phyloP scores from a whole-genome alignment of 1,140 invertebrate genomes.

The Drosophila repletoides region DNA sequence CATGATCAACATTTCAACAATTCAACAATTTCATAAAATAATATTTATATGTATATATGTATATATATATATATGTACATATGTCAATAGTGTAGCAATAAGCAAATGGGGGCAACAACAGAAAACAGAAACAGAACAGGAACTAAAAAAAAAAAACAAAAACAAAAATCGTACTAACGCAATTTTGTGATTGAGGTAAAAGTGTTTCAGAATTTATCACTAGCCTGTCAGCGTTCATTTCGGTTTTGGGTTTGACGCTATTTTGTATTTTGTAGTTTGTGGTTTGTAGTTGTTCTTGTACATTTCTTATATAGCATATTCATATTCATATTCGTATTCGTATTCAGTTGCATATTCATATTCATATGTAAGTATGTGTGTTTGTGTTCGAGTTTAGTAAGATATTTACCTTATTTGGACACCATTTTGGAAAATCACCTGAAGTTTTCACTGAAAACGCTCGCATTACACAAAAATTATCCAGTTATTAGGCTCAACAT shows the following conservation, averaged over 20 bases:
- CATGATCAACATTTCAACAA: conserved; percentile 63
- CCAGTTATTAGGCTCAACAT: conserved; percentile 52
- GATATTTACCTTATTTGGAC: conserved; percentile 77
- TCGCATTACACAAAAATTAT: conserved; percentile 56
- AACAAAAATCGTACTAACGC: conserved; percentile 47
- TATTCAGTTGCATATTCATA: not conserved
- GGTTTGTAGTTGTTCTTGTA: conserved; percentile 15
- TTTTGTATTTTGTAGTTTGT: conserved; percentile 14
- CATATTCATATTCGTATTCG: not conserved
- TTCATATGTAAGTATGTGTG: conserved; percentile 6
- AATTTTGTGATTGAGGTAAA: conserved; percentile 51
- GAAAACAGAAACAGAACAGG: conserved; percentile 65
- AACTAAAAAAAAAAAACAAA: conserved; percentile 67
- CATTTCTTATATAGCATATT: conserved; percentile 22
- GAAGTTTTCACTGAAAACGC: conserved; percentile 79
- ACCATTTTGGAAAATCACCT: conserved; percentile 53
- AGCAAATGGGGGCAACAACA: conserved; percentile 68
- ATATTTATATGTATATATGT: conserved; percentile 26
- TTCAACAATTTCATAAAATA: conserved; percentile 33
- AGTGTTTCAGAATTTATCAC: conserved; percentile 57
- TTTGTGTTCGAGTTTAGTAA: conserved; percentile 44
- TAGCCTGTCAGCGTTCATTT: conserved; percentile 60
- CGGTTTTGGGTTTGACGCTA: conserved; percentile 4
- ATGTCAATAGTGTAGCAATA: conserved; percentile 56
- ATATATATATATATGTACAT: conserved; percentile 28